phyloP scores from a whole-genome alignment of 2,113 vertebrate species.

The Gavia stellata region DNA sequence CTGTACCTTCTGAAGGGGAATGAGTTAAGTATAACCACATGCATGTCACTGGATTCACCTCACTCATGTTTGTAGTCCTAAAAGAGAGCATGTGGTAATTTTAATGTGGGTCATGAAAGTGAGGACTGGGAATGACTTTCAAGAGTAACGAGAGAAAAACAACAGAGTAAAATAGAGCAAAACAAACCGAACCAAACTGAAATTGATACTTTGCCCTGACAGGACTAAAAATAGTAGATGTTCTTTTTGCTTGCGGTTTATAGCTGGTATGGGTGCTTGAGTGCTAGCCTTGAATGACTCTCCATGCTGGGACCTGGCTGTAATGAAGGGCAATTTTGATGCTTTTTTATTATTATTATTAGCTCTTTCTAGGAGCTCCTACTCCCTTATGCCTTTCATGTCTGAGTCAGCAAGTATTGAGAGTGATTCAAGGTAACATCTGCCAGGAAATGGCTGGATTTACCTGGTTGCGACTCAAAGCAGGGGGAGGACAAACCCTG shows the following conservation, averaged over 20 bases:
- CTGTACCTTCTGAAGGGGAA: background rate
- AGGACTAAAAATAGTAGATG: slow-evolving; percentile 19
- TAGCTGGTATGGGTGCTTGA: background rate
- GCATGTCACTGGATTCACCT: background rate
- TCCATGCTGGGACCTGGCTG: background rate
- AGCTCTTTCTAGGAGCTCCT: background rate
- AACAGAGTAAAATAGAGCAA: slow-evolving; percentile 16
- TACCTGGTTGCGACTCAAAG: background rate
- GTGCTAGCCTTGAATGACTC: background rate
- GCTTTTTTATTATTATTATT: background rate
- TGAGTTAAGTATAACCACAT: slow-evolving; percentile 22
- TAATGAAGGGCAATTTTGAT: background rate
- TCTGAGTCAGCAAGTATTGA: background rate
- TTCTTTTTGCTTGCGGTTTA: background rate
- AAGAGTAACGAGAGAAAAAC: slow-evolving; percentile 18
- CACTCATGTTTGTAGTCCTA: slow-evolving; percentile 10
- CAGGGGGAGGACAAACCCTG: rapidly evolving
- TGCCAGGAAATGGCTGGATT: background rate
- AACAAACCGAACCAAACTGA: background rate
- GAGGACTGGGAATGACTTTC: background rate
- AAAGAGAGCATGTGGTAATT: slow-evolving; percentile 25
- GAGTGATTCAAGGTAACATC: background rate
- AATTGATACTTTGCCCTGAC: background rate
- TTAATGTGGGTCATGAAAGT: background rate
- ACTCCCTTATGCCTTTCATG: background rate